These are phyloP conservation scores for Cepaea nemoralis DNA, from an alignment of 1,140 invertebrate genomes.

Conservation along the genomic window DNA sequence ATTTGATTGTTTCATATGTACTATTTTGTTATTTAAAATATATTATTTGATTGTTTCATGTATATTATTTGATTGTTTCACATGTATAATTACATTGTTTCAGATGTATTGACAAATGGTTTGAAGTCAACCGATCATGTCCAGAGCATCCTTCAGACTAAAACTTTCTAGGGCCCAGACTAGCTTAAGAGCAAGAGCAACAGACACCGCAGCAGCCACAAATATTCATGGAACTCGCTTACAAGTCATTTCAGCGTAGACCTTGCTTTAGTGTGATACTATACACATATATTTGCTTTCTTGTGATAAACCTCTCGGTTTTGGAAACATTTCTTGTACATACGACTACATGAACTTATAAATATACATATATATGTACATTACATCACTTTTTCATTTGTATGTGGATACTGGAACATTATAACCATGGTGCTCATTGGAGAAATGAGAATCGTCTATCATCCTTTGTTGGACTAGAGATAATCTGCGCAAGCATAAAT, in stretches of 20 bases:
- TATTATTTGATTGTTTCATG: too few relatives aligned
- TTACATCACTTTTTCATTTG: background rate
- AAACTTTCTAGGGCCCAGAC: constrained; percentile 16
- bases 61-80: too few relatives aligned
- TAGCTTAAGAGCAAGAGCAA: background rate
- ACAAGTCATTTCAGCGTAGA: background rate
- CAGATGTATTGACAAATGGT: constrained; percentile 86
- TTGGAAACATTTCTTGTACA: background rate
- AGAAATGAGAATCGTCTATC: too few relatives aligned
- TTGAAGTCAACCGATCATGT: constrained; percentile 96
- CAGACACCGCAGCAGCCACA: background rate
- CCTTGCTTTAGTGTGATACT: background rate
- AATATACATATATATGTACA: constrained; percentile 4
- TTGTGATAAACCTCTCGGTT: background rate
- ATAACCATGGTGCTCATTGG: background rate
- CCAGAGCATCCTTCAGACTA: constrained; percentile 92
- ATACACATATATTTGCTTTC: background rate
- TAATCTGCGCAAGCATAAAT: too few relatives aligned
- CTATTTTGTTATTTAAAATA: too few relatives aligned
- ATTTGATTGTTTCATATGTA: too few relatives aligned
- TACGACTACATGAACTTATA: background rate
- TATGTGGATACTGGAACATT: background rate
- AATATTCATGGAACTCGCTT: background rate
- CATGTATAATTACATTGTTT: constrained; percentile 44
- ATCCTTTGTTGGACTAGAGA: too few relatives aligned